phyloP scores from a whole-genome alignment of 2,113 vertebrate species.

The Rallus limicola region DNA sequence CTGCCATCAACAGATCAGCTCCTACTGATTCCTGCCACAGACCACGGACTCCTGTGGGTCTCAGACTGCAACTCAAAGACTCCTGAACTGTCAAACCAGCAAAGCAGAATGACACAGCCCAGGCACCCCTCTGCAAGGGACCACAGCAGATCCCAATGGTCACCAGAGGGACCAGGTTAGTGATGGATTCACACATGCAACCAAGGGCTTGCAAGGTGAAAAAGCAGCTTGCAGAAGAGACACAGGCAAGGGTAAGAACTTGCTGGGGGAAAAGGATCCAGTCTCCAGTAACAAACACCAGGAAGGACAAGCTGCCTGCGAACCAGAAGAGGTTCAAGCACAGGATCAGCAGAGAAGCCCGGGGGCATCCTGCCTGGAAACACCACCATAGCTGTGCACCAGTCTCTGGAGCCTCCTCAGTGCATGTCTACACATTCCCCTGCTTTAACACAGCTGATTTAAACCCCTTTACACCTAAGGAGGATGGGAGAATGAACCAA shows the following conservation, averaged over 20 bases:
- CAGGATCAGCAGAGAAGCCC: fast-evolving
- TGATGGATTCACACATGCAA: fast-evolving
- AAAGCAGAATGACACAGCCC: not conserved
- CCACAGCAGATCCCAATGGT: not conserved
- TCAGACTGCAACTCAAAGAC: not conserved
- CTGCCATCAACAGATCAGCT: not conserved
- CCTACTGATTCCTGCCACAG: not conserved
- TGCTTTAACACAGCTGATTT: not conserved
- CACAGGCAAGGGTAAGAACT: not conserved
- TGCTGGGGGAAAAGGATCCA: not conserved
- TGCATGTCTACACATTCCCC: not conserved
- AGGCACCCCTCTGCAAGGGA: not conserved
- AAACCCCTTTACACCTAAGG: not conserved
- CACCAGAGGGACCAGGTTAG: not conserved
- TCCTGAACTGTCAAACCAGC: not conserved
- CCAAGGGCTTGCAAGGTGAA: not conserved
- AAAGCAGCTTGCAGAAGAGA: not conserved
- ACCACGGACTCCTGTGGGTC: not conserved
- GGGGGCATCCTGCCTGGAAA: fast-evolving
- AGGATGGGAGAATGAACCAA: not conserved
- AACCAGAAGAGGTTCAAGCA: not conserved
- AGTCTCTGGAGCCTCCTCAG: not conserved
- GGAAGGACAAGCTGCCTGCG: not conserved
- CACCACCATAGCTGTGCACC: not conserved
- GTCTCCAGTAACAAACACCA: not conserved